Percentiles rank a stretch among this genome's conserved stretches.
These are phyloP conservation scores for Neocrepidodera transversa DNA, from an alignment of 2,888 invertebrate species.

Conservation along the genomic window DNA sequence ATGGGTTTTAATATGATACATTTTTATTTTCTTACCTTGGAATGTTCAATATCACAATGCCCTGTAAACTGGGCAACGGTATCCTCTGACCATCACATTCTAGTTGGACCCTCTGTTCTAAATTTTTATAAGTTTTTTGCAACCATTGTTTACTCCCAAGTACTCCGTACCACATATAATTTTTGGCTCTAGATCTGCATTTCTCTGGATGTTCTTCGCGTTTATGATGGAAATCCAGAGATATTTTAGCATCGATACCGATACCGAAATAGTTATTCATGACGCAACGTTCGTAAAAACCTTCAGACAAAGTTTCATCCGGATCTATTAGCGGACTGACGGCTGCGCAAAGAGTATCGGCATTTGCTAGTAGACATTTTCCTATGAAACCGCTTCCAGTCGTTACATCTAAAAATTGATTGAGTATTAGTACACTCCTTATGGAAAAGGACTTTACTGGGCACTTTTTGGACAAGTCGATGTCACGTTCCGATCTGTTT, in stretches of 20 bases:
- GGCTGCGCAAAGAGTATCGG: conserved; percentile 94
- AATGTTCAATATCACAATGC: conserved; percentile 96
- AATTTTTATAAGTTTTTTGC: conserved; percentile 92
- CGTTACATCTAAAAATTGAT: conserved; percentile 39
- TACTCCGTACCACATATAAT: conserved; percentile 95
- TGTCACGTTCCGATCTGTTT: too few species aligned
- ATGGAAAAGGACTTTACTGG: too few species aligned
- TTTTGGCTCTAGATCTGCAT: conserved; percentile 90
- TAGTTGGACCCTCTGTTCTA: conserved; percentile 92
- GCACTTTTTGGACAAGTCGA: too few species aligned
- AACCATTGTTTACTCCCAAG: conserved; percentile 80
- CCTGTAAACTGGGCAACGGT: conserved; percentile 93
- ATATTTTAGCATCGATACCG: conserved; percentile 97
- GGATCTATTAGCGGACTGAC: conserved; percentile 96
- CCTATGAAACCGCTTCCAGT: conserved; percentile 88
- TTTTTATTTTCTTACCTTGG: conserved; percentile 79
- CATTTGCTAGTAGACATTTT: conserved; percentile 93
- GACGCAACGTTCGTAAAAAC: conserved; percentile 91
- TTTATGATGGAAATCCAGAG: conserved; percentile 95
- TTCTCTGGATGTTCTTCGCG: conserved; percentile 97
- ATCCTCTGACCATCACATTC: conserved; percentile 97
- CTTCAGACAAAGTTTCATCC: conserved; percentile 85
- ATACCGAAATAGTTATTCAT: conserved; percentile 99
- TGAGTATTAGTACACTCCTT: too few species aligned
- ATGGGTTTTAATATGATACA: too few species aligned